phyloP scores from a whole-genome alignment of 2,888 invertebrate genomes.

The Euplexia lucipara region DNA sequence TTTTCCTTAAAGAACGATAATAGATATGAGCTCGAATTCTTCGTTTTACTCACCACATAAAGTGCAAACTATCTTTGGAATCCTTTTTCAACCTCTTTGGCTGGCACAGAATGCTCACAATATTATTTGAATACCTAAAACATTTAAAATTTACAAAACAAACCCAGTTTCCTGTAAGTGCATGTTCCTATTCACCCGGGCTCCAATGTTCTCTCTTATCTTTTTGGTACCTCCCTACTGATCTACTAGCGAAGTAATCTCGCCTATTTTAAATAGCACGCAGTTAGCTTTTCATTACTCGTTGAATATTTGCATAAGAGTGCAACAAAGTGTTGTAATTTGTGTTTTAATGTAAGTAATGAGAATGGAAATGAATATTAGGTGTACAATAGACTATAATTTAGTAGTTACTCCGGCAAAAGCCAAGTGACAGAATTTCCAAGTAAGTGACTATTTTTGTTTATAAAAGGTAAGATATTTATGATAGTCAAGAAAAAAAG shows the following conservation, averaged over 20 bases:
- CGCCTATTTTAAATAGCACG: conserved; percentile 85
- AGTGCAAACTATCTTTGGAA: not conserved
- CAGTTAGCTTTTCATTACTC: conserved; percentile 84
- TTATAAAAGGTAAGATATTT: conserved; percentile 9
- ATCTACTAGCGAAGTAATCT: conserved; percentile 71
- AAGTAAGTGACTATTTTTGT: not conserved
- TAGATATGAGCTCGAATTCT: not conserved
- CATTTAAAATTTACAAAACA: conserved; percentile 76
- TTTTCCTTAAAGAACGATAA: not conserved
- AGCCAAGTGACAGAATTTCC: conserved; percentile 9
- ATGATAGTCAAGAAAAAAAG: conserved; percentile 2
- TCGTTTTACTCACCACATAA: too few relatives aligned
- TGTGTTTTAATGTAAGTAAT: conserved; percentile 50
- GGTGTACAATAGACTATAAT: conserved; percentile 19
- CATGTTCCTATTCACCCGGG: conserved; percentile 84
- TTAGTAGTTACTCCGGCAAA: conserved; percentile 8
- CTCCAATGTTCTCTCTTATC: conserved; percentile 76
- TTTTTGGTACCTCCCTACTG: conserved; percentile 83
- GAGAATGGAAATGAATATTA: conserved; percentile 38
- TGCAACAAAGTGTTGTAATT: conserved; percentile 61
- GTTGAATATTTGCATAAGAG: conserved; percentile 82
- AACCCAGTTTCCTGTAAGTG: conserved; percentile 78
- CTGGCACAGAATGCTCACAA: not conserved
- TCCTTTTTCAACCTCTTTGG: not conserved
- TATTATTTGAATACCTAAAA: conserved; percentile 48